Conservation (phyloP, 2,113 vertebrate genomes). For the Sula dactylatra region DNA sequence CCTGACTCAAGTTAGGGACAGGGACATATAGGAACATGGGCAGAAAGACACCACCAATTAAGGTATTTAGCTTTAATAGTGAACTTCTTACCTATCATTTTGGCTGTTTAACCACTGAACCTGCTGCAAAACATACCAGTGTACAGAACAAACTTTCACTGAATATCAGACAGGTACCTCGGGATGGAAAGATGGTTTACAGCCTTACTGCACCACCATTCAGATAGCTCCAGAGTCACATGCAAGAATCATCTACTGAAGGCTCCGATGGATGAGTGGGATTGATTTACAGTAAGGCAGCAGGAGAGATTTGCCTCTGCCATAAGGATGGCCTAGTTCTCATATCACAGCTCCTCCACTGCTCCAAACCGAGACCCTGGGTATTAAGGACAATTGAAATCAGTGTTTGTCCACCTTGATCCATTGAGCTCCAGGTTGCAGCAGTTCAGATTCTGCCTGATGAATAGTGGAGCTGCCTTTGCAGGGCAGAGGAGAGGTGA, state of each 20-base stretch:
- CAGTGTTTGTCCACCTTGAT: neutral
- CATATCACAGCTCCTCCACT: neutral
- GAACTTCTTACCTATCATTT: neutral
- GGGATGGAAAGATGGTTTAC: neutral
- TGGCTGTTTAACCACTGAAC: neutral
- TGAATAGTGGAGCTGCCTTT: neutral
- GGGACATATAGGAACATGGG: rapidly evolving
- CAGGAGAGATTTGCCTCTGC: neutral
- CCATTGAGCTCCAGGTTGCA: neutral
- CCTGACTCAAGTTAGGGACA: neutral
- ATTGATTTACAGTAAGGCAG: neutral
- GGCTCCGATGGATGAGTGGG: neutral
- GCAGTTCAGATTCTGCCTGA: neutral
- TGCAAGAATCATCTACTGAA: neutral
- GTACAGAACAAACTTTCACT: neutral
- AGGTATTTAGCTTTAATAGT: neutral
- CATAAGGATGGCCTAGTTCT: neutral
- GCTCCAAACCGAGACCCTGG: neutral
- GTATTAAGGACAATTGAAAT: neutral
- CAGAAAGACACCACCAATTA: neutral
- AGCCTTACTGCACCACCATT: neutral
- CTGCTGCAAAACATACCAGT: neutral
- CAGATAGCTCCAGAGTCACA: neutral
- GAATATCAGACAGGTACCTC: neutral
- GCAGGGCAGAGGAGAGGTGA: neutral